A percentile compares a stretch with the other conserved stretches of the same genome.
These are phyloP conservation scores for Chrysina gloriosa DNA, from an alignment of 2,888 invertebrate species.

Conservation along the genomic window DNA sequence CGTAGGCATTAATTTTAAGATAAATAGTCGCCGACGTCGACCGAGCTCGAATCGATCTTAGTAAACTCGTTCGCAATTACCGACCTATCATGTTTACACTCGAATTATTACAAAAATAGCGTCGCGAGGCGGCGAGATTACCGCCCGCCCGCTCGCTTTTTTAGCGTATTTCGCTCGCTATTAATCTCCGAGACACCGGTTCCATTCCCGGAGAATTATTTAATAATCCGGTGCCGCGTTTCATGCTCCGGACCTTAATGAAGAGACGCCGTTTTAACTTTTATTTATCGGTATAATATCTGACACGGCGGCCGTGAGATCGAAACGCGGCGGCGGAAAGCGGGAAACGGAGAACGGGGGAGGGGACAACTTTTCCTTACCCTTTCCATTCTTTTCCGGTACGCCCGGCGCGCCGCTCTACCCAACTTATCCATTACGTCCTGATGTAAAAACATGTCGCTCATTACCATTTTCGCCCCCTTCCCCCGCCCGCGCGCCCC, in stretches of 20 bases:
- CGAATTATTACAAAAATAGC: no score
- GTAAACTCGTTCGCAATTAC: no score
- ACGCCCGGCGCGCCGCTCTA: slow-evolving; percentile 35
- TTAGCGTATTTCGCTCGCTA: no score
- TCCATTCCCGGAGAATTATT: slow-evolving; percentile 23
- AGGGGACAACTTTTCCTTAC: slow-evolving; percentile 47
- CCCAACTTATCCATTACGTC: slow-evolving; percentile 54
- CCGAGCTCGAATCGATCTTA: no score
- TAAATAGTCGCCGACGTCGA: no score
- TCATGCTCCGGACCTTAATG: slow-evolving; percentile 27
- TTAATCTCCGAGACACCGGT: slow-evolving; percentile 28
- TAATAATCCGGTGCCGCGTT: slow-evolving; percentile 20
- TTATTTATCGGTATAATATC: slow-evolving; percentile 53
- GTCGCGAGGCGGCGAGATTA: no score
- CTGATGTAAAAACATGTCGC: slow-evolving; percentile 53
- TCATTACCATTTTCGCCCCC: slow-evolving; percentile 49
- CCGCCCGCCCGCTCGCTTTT: no score
- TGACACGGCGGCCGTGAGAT: slow-evolving; percentile 36
- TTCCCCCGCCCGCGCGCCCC: neutral
- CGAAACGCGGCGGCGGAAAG: slow-evolving; percentile 3
- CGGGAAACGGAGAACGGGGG: slow-evolving; percentile 7
- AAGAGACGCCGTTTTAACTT: slow-evolving; percentile 43
- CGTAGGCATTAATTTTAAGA: no score
- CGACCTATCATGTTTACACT: no score
- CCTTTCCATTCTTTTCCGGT: slow-evolving; percentile 32